Conservation (phyloP, 1,140 invertebrate genomes). For the Bombus consobrinus region DNA sequence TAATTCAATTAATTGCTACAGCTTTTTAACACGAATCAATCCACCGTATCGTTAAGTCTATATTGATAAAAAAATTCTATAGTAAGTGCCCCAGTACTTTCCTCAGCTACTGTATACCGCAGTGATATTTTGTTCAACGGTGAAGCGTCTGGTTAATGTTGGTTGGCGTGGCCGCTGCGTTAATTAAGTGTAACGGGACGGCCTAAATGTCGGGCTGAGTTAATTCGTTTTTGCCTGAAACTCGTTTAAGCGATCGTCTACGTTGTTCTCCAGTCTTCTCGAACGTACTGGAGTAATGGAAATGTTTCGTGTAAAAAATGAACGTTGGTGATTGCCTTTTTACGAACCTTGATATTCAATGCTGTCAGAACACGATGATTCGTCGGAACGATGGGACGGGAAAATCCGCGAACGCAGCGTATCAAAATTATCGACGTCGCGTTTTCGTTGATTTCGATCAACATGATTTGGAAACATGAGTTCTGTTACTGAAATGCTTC, state of each 20-base stretch:
- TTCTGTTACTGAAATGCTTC: too few species aligned
- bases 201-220: constrained; percentile 25
- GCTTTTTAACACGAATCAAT: not conserved
- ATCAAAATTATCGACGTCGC: not conserved
- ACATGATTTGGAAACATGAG: not conserved
- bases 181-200: constrained; percentile 48
- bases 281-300: constrained; percentile 10
- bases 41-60: too few species aligned
- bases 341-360: not conserved
- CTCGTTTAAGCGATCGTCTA: constrained; percentile 35
- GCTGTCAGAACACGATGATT: not conserved
- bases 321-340: not conserved
- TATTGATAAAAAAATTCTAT: too few species aligned
- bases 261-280: not conserved
- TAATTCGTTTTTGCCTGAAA: constrained; percentile 41
- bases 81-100: not conserved
- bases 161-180: not conserved
- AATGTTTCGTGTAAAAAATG: constrained; percentile 31
- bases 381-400: not conserved
- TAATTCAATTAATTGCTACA: not conserved
- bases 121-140: constrained; percentile 29
- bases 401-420: not conserved
- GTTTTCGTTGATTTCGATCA: not conserved
- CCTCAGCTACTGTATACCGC: not conserved
- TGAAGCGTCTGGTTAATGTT: constrained; percentile 29